Evolutionary conservation across 2,888 invertebrate species (phyloP), one percentile per base, ranked within the genome.

Genomic region (Helobdella robusta): DNA sequence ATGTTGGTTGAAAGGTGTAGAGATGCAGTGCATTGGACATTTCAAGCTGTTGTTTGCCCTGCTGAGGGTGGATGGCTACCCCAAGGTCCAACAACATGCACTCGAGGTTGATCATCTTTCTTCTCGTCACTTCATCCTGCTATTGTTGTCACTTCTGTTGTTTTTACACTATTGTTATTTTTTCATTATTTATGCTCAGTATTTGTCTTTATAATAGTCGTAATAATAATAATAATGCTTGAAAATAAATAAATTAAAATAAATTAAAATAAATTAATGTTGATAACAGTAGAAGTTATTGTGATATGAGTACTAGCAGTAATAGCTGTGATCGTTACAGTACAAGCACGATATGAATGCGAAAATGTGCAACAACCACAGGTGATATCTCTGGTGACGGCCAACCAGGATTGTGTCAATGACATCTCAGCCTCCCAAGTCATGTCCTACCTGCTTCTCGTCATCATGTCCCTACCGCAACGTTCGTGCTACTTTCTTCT

Each of bases 21-120:
- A 97, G 80, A 87, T 91, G 73, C 90, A 94, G 78, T 94, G 95
- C 79, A 93, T 97, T 73, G 97, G 97, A 0, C 90, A 93, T 77
- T 97, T 97, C 82, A 87, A 87, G 64, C 82, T 95, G 70, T 83
- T 98, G 71, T 95, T 97, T 81, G 84, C 85, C 67, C 84, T 91
- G 70, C 81, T 92, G 62, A 85, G 86, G 68, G 82, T 81, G 75
- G 84, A 81, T 70, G 80, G 81, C 68, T 84, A 83, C 73, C 81
- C 85, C 28, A 75, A 76, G 0, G 83, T 91, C 56, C 89, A 89
- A 74, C 84, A 83, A 72, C 85, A 85, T 44, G 86, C 89, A n/a
- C 81, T 97, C 69, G 86, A 87, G 76, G 87, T 82, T 70, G 73
- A 35, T 44, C 25, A 28, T 46, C 15, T 74, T 72, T 11, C 20